Conservation (phyloP, 2,797 vertebrate genomes). For the Lepidocolaptes lacrymiger region DNA sequence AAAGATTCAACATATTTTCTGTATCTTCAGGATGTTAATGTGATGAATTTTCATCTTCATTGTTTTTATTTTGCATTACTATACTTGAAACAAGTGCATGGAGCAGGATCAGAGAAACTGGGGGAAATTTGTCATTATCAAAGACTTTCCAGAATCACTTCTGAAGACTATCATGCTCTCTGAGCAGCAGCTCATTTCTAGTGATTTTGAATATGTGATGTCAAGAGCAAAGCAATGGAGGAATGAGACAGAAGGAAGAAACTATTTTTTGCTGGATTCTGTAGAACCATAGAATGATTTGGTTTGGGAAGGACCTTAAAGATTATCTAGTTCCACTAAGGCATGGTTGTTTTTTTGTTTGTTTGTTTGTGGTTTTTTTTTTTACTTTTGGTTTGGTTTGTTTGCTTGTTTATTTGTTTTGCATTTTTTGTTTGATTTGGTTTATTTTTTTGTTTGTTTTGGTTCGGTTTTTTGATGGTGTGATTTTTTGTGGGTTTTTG, state of each 20-base stretch:
- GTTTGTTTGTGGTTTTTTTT: too few species aligned
- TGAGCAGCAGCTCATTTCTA: neutral
- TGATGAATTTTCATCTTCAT: neutral
- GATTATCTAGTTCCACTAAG: neutral
- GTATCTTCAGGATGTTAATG: neutral
- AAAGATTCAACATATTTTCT: neutral
- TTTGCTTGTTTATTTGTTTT: too few species aligned
- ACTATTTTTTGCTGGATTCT: neutral
- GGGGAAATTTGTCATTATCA: neutral
- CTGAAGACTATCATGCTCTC: neutral
- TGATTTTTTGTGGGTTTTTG: too few species aligned
- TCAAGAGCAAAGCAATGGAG: neutral
- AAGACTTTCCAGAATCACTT: neutral
- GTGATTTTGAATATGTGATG: neutral
- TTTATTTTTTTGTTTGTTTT: too few species aligned
- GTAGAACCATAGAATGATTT: neutral
- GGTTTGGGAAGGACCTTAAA: neutral
- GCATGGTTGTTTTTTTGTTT: too few species aligned
- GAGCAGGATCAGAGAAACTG: neutral
- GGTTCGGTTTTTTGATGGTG: too few species aligned
- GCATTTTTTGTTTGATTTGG: too few species aligned
- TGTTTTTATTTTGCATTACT: neutral
- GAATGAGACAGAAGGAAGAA: neutral
- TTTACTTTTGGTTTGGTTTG: too few species aligned
- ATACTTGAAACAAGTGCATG: fast-evolving